Percentiles rank a stretch among this genome's conserved stretches.
phyloP scores from a whole-genome alignment of 2,888 invertebrate genomes.

The Protonemura montana region DNA sequence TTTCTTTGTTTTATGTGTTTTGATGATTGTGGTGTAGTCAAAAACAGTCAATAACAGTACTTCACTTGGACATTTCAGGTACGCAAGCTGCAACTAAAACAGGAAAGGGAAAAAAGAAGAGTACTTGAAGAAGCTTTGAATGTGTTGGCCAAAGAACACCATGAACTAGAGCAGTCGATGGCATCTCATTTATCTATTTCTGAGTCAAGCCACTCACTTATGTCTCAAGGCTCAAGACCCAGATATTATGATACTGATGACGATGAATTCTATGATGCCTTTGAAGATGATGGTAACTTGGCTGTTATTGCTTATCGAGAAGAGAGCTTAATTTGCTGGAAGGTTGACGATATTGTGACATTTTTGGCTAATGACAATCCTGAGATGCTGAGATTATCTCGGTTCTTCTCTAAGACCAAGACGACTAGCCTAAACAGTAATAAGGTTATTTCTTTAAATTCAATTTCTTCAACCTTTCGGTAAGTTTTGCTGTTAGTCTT shows the following conservation, averaged over 20 bases:
- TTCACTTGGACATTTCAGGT: conserved; percentile 53
- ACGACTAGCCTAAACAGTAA: too few relatives aligned
- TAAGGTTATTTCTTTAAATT: too few relatives aligned
- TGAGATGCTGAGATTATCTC: too few relatives aligned
- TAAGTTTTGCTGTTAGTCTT: too few relatives aligned
- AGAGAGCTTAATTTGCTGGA: too few relatives aligned
- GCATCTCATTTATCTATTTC: conserved; percentile 63
- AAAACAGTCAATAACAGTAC: neutral
- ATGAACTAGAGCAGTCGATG: conserved; percentile 71
- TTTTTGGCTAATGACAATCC: too few relatives aligned
- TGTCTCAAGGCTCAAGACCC: conserved; percentile 51
- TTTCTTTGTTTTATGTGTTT: too few relatives aligned
- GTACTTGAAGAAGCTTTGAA: conserved; percentile 73
- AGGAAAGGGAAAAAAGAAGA: conserved; percentile 67
- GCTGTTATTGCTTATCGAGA: too few relatives aligned
- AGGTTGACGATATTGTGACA: too few relatives aligned
- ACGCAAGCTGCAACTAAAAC: conserved; percentile 58
- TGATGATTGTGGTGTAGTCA: too few relatives aligned
- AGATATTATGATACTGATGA: conserved; percentile 57
- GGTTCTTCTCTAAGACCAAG: too few relatives aligned
- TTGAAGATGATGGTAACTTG: conserved; percentile 56
- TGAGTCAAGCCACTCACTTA: conserved; percentile 42
- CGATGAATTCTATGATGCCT: conserved; percentile 59
- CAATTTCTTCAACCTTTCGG: too few relatives aligned
- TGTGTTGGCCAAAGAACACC: conserved; percentile 72